phyloP scores from a whole-genome alignment of 2,888 invertebrate species.

The Philereme transversata region DNA sequence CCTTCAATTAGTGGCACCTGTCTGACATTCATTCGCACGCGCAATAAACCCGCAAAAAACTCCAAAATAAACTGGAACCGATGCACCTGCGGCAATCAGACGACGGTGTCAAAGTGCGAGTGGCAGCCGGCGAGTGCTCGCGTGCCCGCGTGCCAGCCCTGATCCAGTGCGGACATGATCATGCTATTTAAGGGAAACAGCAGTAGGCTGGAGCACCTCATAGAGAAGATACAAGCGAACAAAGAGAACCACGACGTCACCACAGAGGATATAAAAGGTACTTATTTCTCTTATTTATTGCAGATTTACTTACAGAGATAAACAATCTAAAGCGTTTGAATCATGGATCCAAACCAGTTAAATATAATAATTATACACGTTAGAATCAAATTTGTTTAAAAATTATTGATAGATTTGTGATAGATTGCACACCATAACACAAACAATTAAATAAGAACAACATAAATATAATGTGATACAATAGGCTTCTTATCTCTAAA shows the following conservation, averaged over 20 bases:
- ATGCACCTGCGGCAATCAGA: conserved; percentile 76
- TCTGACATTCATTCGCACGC: conserved; percentile 78
- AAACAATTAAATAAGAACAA: no score
- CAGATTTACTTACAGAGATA: no score
- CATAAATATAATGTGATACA: no score
- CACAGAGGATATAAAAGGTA: conserved; percentile 81
- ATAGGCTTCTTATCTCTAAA: no score
- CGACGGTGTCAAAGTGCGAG: conserved; percentile 42
- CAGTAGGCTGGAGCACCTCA: conserved; percentile 91
- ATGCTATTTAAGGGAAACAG: conserved; percentile 96
- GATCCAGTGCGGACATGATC: conserved; percentile 72
- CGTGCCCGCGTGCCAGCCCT: conserved; percentile 19
- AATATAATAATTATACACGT: no score
- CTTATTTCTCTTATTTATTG: conserved; percentile 32
- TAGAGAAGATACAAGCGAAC: conserved; percentile 94
- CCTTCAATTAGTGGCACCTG: conserved; percentile 79
- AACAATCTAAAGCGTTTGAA: no score
- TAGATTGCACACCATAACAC: no score
- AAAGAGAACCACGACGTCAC: conserved; percentile 88
- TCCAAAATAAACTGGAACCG: conserved; percentile 76
- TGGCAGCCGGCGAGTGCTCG: conserved; percentile 36
- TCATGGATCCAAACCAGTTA: no score
- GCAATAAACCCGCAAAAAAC: conserved; percentile 73
- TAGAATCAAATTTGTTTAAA: no score
- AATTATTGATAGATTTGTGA: no score